Base-by-base conservation (phyloP, 2,113 vertebrate genomes). In the Morone chrysops region DNA sequence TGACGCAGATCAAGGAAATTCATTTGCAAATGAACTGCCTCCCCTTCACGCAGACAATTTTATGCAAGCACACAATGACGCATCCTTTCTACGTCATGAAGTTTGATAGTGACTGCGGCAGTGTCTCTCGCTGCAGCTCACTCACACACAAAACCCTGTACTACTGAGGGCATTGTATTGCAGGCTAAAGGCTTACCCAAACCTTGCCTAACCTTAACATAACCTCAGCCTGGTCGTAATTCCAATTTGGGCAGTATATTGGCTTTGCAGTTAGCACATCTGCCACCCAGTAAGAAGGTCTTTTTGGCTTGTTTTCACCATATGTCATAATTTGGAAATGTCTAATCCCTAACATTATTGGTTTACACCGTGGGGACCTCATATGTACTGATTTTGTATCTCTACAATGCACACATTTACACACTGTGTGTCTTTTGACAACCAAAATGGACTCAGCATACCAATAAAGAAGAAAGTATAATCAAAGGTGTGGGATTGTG, bases 61-160 rank as follows among this genome's bases (percentile, higher is more conserved):
- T 79, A 61, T 53, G 53, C 70, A 71, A 4, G 11, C 31, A 47
- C 69, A 72, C 70, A 53, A 16, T 92, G 91, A 93, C 76, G 47
- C 87, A 83, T 77, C 41, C 20, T 77, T 75, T 89, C 61, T 82
- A 90, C 82, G 82, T 89, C 90, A 90, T 67, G 20, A 79, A 56
- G 69, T 84, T 53, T 80, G 74, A 88, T 69, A 1, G 74, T 45
- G 70, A 78, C 78, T 73, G 70, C 65, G 69, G 45, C 72, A 53
- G n/a, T 75, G 57, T 62, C 66, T 77, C 43, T 73, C 67, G 59
- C 65, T 54, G 69, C 22, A 12, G 57, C 31, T 56, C 22, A 38
- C 22, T 14, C 40, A 8, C 40, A 11, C 45, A 62, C 59, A 65
- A 62, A 57, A 22, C 72, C 40, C 12, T 73, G 50, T 10, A 62